Percentiles rank a stretch among this genome's conserved stretches.
phyloP scores from a whole-genome alignment of 2,888 invertebrate genomes.

The Carterocephalus palaemon region DNA sequence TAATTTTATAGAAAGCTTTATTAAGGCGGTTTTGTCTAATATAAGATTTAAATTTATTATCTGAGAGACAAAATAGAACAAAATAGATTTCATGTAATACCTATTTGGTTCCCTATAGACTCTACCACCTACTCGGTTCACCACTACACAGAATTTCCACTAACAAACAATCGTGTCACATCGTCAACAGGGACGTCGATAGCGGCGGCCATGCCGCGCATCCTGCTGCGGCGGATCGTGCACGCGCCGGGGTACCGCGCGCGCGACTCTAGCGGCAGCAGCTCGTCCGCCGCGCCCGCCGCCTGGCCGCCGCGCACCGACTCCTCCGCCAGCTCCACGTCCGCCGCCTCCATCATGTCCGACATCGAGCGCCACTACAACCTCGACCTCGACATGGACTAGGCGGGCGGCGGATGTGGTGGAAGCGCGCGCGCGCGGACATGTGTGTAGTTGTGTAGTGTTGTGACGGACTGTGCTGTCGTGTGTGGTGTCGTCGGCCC shows the following conservation, averaged over 20 bases:
- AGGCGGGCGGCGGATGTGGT: conserved; percentile 29
- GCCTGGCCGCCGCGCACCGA: conserved; percentile 22
- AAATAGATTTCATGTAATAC: too few relatives aligned
- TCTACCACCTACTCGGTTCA: too few relatives aligned
- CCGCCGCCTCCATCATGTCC: conserved; percentile 20
- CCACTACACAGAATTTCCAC: too few relatives aligned
- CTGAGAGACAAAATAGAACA: too few relatives aligned
- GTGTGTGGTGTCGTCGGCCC: too few relatives aligned
- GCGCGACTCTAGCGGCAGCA: conserved; percentile 23
- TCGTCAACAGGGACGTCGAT: conserved; percentile 18
- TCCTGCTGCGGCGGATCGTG: conserved; percentile 24
- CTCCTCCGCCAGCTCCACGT: conserved; percentile 34
- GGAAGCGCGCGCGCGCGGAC: conserved; percentile 7
- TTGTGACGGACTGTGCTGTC: not conserved
- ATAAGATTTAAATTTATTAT: too few relatives aligned
- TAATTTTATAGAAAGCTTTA: too few relatives aligned
- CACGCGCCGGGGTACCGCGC: conserved; percentile 27
- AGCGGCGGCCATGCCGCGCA: conserved; percentile 31
- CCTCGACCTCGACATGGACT: conserved; percentile 74
- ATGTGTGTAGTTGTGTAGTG: not conserved
- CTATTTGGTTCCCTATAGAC: too few relatives aligned
- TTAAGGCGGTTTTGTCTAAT: too few relatives aligned
- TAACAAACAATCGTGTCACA: not conserved
- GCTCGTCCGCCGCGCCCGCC: conserved; percentile 22
- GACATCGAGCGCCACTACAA: conserved; percentile 52